These are phyloP conservation scores for Stratiomys singularior DNA, from an alignment of 2,888 invertebrate species.

Conservation along the genomic window DNA sequence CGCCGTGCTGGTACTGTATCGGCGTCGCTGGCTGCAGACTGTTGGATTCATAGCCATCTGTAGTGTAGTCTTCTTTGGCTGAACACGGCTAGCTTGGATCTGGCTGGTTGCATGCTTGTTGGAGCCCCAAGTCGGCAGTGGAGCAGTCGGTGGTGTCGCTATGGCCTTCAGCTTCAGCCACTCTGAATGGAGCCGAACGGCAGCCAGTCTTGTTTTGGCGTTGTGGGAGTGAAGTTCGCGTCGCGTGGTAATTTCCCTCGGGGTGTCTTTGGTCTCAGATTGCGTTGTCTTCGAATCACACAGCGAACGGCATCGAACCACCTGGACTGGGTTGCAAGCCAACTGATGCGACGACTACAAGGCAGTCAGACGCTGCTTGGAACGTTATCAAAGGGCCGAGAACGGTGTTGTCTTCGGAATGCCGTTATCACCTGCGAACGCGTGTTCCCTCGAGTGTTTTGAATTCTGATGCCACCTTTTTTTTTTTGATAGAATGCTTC, in stretches of 20 bases:
- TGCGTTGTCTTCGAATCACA: slow-evolving; percentile 7
- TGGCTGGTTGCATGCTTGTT: slow-evolving; percentile 3
- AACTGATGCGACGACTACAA: background rate
- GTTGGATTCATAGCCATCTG: background rate
- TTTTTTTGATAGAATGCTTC: background rate
- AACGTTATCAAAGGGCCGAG: slow-evolving; percentile 12
- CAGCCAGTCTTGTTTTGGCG: slow-evolving; percentile 35
- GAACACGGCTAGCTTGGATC: background rate
- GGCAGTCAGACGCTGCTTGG: background rate
- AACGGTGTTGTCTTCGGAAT: background rate
- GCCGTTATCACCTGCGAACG: slow-evolving; percentile 32
- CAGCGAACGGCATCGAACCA: background rate
- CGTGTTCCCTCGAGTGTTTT: slow-evolving; percentile 16
- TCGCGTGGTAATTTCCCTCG: background rate
- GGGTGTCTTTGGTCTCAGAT: background rate
- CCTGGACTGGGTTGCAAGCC: too few species aligned
- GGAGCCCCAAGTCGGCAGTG: background rate
- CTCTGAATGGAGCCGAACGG: slow-evolving; percentile 8
- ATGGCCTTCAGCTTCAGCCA: background rate
- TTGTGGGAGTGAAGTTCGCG: slow-evolving; percentile 35
- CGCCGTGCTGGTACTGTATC: too few species aligned
- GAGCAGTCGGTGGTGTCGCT: background rate
- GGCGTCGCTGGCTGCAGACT: background rate
- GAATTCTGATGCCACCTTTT: slow-evolving; percentile 17
- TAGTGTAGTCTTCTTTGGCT: slow-evolving; percentile 8